Evolutionary conservation across 1,140 invertebrate genomes (phyloP), one percentile per base, ranked within the genome.

Genomic region (Drosophila watanabei): DNA sequence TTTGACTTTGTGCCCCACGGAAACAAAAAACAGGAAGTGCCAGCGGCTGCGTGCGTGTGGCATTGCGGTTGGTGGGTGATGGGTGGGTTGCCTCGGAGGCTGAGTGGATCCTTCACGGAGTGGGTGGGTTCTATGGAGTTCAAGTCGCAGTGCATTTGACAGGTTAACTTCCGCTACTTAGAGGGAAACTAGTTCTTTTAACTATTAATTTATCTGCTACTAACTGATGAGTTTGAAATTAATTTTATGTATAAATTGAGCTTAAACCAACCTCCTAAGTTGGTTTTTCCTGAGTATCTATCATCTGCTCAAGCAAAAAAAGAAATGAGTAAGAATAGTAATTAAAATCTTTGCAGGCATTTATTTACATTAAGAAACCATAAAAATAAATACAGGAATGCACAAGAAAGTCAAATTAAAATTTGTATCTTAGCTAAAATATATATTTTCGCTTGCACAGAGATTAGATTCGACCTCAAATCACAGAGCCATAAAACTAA

Each of bases 1-100:
- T 75, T 80, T 80, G 78, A 80, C 78, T 80, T 80, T 80, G 69
- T 64, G 68, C 59, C 60, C 61, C 51, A 49, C 20, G 48, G 49
- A 65, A 60, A 79, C 64, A 78, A 80, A 75, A 73, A 73, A 65
- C 68, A 35, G 78, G 76, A 80, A 66, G 62, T 79, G 71, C 41
- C 57, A 45, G 56, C 48, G 72, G 46, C 61, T 32, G 48, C 30
- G 39, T 71, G 66, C 39, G 60, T 63, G 33, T 59, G 73, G 66
- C 76, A 46, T 51, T 79, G 61, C 66, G 71, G 75, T 39, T 39
- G 11, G 6, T 33, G 18, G 39, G 10, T 6, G 13, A 30, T 18
- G 54, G 20, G 58, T 33, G 76, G 33, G 33, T n/a, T 43, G 18
- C n/a, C 2, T 13, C 10, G 16, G 28, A 16, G 11, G 54, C 54